These are phyloP conservation scores for Drosophila tsacasi DNA, from an alignment of 1,140 invertebrate genomes.

Conservation along the genomic window DNA sequence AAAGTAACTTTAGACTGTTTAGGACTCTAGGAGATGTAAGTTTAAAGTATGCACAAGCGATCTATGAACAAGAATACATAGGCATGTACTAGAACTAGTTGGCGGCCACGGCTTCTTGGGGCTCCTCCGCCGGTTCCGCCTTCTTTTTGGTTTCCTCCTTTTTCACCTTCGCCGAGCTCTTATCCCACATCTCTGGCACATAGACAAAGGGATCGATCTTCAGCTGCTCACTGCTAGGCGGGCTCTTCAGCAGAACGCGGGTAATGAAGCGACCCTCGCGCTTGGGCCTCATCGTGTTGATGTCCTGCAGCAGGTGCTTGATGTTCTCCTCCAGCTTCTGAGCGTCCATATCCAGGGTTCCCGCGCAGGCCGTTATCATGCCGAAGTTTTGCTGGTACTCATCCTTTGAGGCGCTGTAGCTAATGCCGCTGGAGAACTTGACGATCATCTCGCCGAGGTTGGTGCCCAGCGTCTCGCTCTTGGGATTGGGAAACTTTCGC, in stretches of 20 bases:
- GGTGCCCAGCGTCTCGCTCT: conserved; percentile 88
- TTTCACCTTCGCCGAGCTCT: conserved; percentile 54
- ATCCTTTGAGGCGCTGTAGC: conserved; percentile 88
- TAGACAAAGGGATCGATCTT: conserved; percentile 89
- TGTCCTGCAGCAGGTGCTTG: conserved; percentile 87
- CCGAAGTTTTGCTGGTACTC: conserved; percentile 90
- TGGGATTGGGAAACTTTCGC: conserved; percentile 90
- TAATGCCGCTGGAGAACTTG: conserved; percentile 89
- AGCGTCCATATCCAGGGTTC: conserved; percentile 89
- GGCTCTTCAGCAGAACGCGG: conserved; percentile 86
- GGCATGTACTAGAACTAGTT: conserved; percentile 63
- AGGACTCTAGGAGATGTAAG: conserved; percentile 48
- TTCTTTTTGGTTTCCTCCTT: conserved; percentile 39
- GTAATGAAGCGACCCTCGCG: conserved; percentile 89
- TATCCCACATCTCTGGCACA: conserved; percentile 83
- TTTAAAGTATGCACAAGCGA: conserved; percentile 57
- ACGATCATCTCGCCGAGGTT: conserved; percentile 88
- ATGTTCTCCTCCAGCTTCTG: conserved; percentile 91
- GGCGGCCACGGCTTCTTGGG: conserved; percentile 22
- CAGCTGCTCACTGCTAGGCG: conserved; percentile 88
- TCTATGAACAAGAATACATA: conserved; percentile 50
- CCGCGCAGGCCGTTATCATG: conserved; percentile 88
- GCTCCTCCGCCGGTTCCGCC: conserved; percentile 23
- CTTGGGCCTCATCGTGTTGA: conserved; percentile 88
- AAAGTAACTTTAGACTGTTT: conserved; percentile 48